A percentile compares a stretch with the other conserved stretches of the same genome.
Conservation (phyloP, 30 jellyfish, hydroid and myxozoan species). For the Pseudorhiza aurosa region DNA sequence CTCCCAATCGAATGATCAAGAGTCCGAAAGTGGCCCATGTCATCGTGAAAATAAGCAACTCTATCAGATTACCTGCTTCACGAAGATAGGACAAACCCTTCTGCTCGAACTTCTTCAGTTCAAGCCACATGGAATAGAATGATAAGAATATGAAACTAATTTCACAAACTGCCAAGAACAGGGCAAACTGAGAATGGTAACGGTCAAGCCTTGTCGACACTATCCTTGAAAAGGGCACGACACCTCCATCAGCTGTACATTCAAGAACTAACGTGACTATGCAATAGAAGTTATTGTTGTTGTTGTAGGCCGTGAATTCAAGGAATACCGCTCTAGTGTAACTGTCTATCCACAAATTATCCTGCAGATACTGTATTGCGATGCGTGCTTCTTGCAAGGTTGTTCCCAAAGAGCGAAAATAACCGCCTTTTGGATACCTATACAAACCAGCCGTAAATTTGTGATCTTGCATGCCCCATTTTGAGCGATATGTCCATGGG, state of each 20-base stretch:
- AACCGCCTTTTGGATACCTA: conserved; percentile 85
- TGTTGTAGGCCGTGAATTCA: conserved; percentile 79
- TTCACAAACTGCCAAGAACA: conserved; percentile 79
- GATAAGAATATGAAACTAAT: conserved; percentile 47
- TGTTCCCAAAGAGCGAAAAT: conserved; percentile 54
- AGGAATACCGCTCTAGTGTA: conserved; percentile 69
- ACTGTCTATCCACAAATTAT: conserved; percentile 73
- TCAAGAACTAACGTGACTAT: conserved; percentile 66
- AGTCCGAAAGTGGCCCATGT: conserved; percentile 75
- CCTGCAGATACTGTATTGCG: conserved; percentile 23
- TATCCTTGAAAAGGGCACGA: conserved; percentile 29
- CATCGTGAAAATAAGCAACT: conserved; percentile 26
- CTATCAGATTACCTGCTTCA: conserved; percentile 51
- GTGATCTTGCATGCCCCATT: conserved; percentile 11
- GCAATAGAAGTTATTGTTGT: conserved; percentile 72
- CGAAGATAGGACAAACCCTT: conserved; percentile 45
- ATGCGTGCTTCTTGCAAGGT: conserved; percentile 18
- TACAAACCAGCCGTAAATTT: conserved; percentile 6
- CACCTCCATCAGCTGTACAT: conserved; percentile 70
- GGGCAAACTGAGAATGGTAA: conserved; percentile 55
- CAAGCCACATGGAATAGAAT: conserved; percentile 63
- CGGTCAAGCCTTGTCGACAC: conserved; percentile 73
- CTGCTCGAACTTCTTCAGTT: conserved; percentile 31
- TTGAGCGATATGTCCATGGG: conserved; percentile 51
- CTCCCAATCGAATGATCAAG: conserved; percentile 59